A percentile compares a stretch with the other conserved stretches of the same genome.
These are phyloP conservation scores for Trachythela sp. DNA, from an alignment of 64 coral and sea anemone genomes.

Conservation along the genomic window DNA sequence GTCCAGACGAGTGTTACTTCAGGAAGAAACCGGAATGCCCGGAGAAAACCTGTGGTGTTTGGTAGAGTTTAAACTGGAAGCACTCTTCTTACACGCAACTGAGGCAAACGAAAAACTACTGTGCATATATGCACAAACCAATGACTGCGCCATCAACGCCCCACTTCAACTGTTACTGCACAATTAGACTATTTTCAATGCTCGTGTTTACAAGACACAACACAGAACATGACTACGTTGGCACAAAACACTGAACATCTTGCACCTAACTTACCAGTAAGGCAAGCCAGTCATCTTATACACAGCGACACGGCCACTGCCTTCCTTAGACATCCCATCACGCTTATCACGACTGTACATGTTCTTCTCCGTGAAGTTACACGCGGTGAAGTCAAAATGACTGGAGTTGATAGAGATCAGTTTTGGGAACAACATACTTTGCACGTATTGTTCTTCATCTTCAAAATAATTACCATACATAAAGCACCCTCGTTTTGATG, in stretches of 20 bases:
- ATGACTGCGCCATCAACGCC: no score
- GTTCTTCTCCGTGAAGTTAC: constrained; percentile 94
- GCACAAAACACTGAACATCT: no score
- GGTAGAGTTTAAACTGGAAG: no score
- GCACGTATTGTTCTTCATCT: constrained; percentile 73
- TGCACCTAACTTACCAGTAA: constrained; percentile 45
- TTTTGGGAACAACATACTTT: constrained; percentile 81
- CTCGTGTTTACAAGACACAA: no score
- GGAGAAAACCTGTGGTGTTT: no score
- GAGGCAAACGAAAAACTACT: no score
- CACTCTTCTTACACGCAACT: no score
- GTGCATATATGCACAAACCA: no score
- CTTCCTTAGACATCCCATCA: constrained; percentile 86
- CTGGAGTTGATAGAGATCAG: constrained; percentile 87
- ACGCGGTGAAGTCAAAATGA: constrained; percentile 95
- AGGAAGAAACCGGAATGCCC: no score
- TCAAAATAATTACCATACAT: constrained; percentile 89
- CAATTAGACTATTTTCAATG: no score
- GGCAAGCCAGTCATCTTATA: constrained; percentile 76
- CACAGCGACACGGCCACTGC: constrained; percentile 82
- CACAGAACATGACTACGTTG: not conserved
- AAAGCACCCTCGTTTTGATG: constrained; percentile 95
- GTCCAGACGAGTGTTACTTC: no score
- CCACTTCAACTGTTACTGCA: no score
- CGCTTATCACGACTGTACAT: constrained; percentile 93